phyloP scores from a whole-genome alignment of 2,113 vertebrate species.

The Brienomyrus longianalis region DNA sequence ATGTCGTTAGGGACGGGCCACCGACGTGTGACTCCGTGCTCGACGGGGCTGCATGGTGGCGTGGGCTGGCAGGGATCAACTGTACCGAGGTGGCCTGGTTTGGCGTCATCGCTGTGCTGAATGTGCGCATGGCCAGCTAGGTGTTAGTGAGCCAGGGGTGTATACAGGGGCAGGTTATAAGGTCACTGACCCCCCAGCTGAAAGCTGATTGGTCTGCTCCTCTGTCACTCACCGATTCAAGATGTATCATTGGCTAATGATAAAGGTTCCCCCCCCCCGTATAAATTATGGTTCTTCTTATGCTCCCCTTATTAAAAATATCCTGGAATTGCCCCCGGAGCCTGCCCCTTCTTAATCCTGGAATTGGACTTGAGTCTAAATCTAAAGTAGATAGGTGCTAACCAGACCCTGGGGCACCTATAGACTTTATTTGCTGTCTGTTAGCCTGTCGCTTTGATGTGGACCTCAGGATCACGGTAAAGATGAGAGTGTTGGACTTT shows the following conservation, averaged over 20 bases:
- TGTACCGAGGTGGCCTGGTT: background rate
- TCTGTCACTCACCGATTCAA: background rate
- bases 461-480: background rate
- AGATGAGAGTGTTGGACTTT: background rate
- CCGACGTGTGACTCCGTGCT: background rate
- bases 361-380: background rate
- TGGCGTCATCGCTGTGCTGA: background rate
- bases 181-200: background rate
- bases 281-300: background rate
- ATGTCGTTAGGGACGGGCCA: slow-evolving; percentile 29
- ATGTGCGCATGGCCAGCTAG: background rate
- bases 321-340: background rate
- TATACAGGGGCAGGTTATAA: background rate
- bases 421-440: background rate
- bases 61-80: background rate
- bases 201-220: background rate
- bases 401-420: background rate
- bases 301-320: background rate
- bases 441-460: background rate
- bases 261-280: background rate
- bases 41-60: background rate
- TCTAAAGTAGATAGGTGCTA: background rate
- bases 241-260: background rate
- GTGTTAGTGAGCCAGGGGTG: background rate
- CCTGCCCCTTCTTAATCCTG: background rate